These are phyloP conservation scores for Leptopilina boulardi DNA, from an alignment of 1,140 invertebrate genomes.

Conservation along the genomic window DNA sequence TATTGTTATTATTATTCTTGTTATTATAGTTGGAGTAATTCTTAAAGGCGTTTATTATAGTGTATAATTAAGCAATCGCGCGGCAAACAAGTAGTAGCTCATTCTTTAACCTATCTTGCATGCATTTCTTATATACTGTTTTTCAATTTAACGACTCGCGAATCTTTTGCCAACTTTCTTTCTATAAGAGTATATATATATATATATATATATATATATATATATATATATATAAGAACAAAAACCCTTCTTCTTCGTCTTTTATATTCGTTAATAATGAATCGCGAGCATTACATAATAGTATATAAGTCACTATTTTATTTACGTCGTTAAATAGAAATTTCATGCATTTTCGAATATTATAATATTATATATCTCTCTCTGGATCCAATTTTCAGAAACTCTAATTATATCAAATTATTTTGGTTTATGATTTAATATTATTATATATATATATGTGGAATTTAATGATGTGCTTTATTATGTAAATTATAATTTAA, in stretches of 20 bases:
- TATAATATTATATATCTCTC: too few relatives aligned
- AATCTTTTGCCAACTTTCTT: conserved; percentile 23
- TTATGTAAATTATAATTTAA: too few relatives aligned
- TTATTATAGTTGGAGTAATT: background rate
- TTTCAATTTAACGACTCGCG: background rate
- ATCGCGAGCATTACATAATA: background rate
- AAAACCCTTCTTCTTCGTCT: background rate
- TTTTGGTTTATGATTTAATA: too few relatives aligned
- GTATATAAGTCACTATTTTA: background rate
- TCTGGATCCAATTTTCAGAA: background rate
- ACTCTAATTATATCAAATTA: background rate
- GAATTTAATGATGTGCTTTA: too few relatives aligned
- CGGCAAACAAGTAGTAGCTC: background rate
- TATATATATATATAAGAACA: too few relatives aligned
- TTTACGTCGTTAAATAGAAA: background rate
- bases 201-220: too few relatives aligned
- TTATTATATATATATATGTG: too few relatives aligned
- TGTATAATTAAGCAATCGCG: background rate
- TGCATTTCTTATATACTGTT: background rate
- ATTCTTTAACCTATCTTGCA: background rate
- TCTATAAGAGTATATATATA: too few relatives aligned
- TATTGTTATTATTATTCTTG: too few relatives aligned
- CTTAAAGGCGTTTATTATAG: background rate
- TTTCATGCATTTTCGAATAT: background rate
- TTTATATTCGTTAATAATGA: conserved; percentile 19